Base-by-base conservation (phyloP, 2,797 vertebrate genomes). In the Pygocentrus nattereri region DNA sequence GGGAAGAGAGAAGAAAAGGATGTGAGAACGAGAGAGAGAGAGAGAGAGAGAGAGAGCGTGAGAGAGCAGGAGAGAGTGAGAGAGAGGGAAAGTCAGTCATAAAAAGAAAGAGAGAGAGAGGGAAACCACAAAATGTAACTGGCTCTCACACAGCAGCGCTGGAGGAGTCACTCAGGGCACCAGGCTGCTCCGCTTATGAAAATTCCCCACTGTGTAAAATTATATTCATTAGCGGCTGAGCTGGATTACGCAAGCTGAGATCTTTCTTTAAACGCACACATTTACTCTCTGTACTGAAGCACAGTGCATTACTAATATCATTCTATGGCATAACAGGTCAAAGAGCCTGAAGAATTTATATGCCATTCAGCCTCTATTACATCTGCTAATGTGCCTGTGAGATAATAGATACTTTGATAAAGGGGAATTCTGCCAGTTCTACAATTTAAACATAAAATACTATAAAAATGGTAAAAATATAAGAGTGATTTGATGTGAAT, bases 191-290 rank as follows among this genome's bases (percentile, higher is more conserved):
- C 5, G 12, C 75, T 78, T 59, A 65, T 74, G 41, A 61, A 82
- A 65, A 74, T 47, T 73, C 50, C 69, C n/a, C n/a, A 2, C 70
- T 50, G 70, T 44, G 73, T 78, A 78, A 78, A 78, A 76, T 78
- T 76, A 82, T 62, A 68, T 54, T 78, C 61, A 82, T 82, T 82
- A 74, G 73, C n/a, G 34, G 56, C 52, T 52, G 47, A 81, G 27
- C 27, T 44, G 31, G 81, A 82, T 68, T 78, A 59, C 56, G 38
- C 47, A 82, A 78, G 8, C 41, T 12, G 41, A 44, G 12, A 12
- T 44, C 41, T 10, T 8, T 41, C 41, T 12, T 11, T 44, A 44
- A 44, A 44, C 10, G 12, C 41, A 10, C 8, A 10, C 70, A 47
- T 72, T 54, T 77, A 1, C 11, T 68, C 21, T 61, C 23, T 11